Conservation (phyloP, 2,888 invertebrate genomes). For the Hydropsyche betteni region DNA sequence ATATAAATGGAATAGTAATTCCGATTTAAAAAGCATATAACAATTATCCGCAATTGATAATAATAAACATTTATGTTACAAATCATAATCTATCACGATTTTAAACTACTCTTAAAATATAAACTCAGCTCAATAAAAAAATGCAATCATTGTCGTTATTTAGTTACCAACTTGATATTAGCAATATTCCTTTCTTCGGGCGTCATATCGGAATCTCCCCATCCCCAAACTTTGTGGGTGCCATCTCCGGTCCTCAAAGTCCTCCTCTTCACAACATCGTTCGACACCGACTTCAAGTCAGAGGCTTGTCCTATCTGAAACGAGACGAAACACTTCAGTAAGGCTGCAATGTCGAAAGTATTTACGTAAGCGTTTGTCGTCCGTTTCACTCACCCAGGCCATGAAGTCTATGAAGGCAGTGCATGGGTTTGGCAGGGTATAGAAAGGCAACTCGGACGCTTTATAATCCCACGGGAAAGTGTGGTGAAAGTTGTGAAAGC, state of each 20-base stretch:
- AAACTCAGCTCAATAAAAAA: not conserved
- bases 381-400: conserved; percentile 64
- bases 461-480: conserved; percentile 81
- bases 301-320: conserved; percentile 77
- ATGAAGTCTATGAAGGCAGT: conserved; percentile 76
- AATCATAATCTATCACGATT: not conserved
- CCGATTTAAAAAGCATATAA: not conserved
- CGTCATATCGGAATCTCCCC: conserved; percentile 72
- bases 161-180: not conserved
- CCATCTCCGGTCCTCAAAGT: conserved; percentile 74
- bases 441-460: conserved; percentile 73
- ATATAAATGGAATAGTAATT: too few species aligned
- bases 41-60: not conserved
- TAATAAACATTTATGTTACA: not conserved
- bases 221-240: conserved; percentile 74
- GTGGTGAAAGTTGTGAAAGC: conserved; percentile 90
- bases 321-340: conserved; percentile 12
- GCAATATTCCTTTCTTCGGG: conserved; percentile 55
- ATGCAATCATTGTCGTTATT: not conserved
- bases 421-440: conserved; percentile 73
- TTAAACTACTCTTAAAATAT: not conserved
- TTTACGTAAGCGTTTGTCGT: not conserved
- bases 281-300: conserved; percentile 76
- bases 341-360: not conserved
- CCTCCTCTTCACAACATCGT: conserved; percentile 70